Evolutionary conservation across 2,888 invertebrate genomes (phyloP).

Genomic region (Platycheirus albimanus): DNA sequence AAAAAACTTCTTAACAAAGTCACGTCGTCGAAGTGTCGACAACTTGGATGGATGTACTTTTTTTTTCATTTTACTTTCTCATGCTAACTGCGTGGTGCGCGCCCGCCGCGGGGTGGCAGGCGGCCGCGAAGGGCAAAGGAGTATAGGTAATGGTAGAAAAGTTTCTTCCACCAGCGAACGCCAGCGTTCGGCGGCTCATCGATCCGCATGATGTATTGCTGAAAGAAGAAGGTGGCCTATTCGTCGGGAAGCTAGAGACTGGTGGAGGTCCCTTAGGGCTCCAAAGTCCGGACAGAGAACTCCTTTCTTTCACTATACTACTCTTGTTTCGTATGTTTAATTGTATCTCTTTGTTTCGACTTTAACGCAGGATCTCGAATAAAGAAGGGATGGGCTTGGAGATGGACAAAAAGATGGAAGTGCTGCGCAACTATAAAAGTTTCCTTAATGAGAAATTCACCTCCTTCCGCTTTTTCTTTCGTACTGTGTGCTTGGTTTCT

Average conservation of each 20-base stretch:
- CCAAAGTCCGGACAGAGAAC: slow-evolving; percentile 19
- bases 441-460: slow-evolving; percentile 73
- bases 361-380: slow-evolving; percentile 18
- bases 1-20: slow-evolving; percentile 73
- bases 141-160: no score
- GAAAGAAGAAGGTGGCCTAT: slow-evolving; percentile 60
- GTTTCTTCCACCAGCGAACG: slow-evolving; percentile 7
- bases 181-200: slow-evolving; percentile 62
- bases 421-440: slow-evolving; percentile 73
- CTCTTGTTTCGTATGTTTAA: slow-evolving; percentile 53
- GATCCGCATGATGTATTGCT: slow-evolving; percentile 70
- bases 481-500: slow-evolving; percentile 47
- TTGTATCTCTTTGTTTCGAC: slow-evolving; percentile 72
- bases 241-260: background rate
- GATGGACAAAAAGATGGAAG: slow-evolving; percentile 46
- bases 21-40: slow-evolving; percentile 73
- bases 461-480: slow-evolving; percentile 48
- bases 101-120: no score
- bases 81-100: slow-evolving; percentile 10
- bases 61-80: slow-evolving; percentile 48
- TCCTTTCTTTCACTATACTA: slow-evolving; percentile 35
- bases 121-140: no score
- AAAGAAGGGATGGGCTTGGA: background rate
- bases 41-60: slow-evolving; percentile 51
- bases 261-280: slow-evolving; percentile 49